These are phyloP conservation scores for Ctenosaura bakeri DNA, from an alignment of 2,797 vertebrate species.

Conservation along the genomic window DNA sequence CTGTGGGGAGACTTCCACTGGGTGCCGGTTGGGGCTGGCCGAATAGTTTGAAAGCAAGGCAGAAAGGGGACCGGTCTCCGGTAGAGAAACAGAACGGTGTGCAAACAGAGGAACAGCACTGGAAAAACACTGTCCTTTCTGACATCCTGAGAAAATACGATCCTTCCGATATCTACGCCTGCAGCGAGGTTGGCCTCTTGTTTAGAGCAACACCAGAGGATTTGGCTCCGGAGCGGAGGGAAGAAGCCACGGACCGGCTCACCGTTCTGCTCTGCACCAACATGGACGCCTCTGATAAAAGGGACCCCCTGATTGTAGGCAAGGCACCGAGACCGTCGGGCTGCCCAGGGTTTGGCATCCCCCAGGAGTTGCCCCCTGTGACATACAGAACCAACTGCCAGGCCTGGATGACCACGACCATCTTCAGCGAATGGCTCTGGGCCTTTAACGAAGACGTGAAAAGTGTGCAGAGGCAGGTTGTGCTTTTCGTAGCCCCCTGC, in stretches of 20 bases:
- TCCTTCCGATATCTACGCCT: constrained; percentile 41
- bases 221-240: rapidly evolving
- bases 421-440: constrained; percentile 63
- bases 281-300: constrained; percentile 56
- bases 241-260: not conserved
- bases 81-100: not conserved
- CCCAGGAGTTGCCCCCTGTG: constrained; percentile 19
- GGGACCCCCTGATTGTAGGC: constrained; percentile 48
- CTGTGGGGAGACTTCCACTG: rapidly evolving
- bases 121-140: not conserved
- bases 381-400: constrained; percentile 31
- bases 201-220: not conserved
- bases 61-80: not conserved
- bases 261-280: constrained; percentile 64
- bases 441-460: constrained; percentile 50
- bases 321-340: not conserved
- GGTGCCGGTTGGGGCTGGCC: not conserved
- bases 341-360: not conserved
- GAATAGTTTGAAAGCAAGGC: not conserved
- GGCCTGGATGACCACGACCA: not conserved
- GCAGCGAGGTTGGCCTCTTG: not conserved
- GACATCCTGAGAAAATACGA: constrained; percentile 47
- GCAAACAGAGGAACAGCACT: not conserved
- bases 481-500: constrained; percentile 39
- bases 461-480: constrained; percentile 31